Conservation (phyloP, 2,888 invertebrate species). For the Eupithecia exiguata region DNA sequence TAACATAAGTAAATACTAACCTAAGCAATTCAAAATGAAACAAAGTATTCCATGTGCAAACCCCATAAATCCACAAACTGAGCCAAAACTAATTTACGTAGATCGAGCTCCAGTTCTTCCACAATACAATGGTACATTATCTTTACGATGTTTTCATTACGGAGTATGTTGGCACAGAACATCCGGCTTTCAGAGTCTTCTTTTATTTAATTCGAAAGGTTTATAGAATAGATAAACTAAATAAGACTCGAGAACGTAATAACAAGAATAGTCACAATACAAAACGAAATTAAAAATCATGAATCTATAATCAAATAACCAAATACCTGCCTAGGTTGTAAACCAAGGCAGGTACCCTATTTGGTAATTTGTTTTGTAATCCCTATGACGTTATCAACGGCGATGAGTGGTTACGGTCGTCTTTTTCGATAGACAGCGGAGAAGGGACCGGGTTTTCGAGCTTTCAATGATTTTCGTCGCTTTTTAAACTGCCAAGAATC, state of each 20-base stretch:
- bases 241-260: too few species aligned
- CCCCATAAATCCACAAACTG: slow-evolving; percentile 32
- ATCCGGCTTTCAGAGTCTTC: slow-evolving; percentile 1
- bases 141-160: slow-evolving; percentile 37
- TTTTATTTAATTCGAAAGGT: background rate
- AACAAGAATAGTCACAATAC: too few species aligned
- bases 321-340: too few species aligned
- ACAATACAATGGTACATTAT: slow-evolving; percentile 34
- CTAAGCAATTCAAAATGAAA: slow-evolving; percentile 13
- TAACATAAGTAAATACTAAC: background rate
- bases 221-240: too few species aligned
- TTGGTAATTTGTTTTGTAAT: too few species aligned
- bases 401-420: background rate
- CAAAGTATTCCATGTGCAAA: slow-evolving; percentile 20
- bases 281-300: too few species aligned
- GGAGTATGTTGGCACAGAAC: slow-evolving; percentile 17
- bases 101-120: slow-evolving; percentile 29
- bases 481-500: background rate
- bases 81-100: slow-evolving; percentile 30
- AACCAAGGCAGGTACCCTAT: too few species aligned
- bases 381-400: too few species aligned
- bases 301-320: too few species aligned
- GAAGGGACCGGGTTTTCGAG: background rate
- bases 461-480: background rate
- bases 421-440: background rate